A percentile compares a stretch with the other conserved stretches of the same genome.
phyloP scores from a whole-genome alignment of 1,140 invertebrate species.

The Polyergus mexicanus region DNA sequence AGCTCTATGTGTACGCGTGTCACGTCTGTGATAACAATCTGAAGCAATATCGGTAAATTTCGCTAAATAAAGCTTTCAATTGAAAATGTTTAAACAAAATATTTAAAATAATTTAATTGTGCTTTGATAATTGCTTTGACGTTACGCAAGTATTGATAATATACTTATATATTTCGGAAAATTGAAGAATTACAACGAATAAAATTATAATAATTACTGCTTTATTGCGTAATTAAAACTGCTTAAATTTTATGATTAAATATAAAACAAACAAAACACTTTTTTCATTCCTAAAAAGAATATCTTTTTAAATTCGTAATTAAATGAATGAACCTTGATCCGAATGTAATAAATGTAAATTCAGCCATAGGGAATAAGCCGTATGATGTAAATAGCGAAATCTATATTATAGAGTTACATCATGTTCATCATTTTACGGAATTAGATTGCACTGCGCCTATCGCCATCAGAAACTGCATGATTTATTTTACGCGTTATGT shows the following conservation, averaged over 20 bases:
- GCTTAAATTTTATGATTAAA: not conserved
- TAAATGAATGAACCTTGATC: constrained; percentile 8
- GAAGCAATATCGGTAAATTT: constrained; percentile 28
- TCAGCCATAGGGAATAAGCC: not conserved
- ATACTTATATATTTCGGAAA: not conserved
- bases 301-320: not conserved
- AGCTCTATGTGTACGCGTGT: not conserved
- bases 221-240: not conserved
- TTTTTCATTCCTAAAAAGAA: not conserved
- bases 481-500: constrained; percentile 61
- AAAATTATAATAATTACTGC: not conserved
- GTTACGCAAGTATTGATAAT: not conserved
- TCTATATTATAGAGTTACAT: constrained; percentile 59
- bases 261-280: not conserved
- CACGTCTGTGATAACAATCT: constrained; percentile 20
- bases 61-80: not conserved
- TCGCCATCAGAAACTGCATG: constrained; percentile 61
- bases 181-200: not conserved
- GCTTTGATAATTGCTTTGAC: not conserved
- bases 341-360: constrained; percentile 11
- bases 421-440: constrained; percentile 50
- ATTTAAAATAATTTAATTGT: constrained; percentile 5
- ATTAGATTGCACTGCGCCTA: constrained; percentile 54
- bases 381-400: constrained; percentile 51
- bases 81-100: not conserved